Conservation (phyloP, 2,797 vertebrate genomes). For the Muscicapa striata region DNA sequence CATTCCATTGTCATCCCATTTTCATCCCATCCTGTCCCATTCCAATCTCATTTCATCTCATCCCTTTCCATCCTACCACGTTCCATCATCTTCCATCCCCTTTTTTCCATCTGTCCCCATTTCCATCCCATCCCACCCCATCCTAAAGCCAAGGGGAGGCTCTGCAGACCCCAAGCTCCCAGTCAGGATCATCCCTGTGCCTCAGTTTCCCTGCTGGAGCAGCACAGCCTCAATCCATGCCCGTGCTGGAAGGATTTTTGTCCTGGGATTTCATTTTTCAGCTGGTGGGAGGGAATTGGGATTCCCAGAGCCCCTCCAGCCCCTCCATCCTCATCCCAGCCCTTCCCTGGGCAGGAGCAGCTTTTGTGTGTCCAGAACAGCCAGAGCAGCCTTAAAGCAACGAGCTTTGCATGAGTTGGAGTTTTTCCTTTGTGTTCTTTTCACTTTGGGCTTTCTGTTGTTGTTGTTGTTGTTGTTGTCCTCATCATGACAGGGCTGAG, state of each 20-base stretch:
- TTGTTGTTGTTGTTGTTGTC: not conserved
- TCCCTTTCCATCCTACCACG: no score
- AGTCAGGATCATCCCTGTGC: not conserved
- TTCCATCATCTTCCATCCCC: no score
- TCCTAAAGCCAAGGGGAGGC: not conserved
- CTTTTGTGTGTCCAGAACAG: not conserved
- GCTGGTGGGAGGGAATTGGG: not conserved
- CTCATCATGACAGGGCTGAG: not conserved
- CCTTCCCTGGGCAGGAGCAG: not conserved
- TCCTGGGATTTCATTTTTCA: not conserved
- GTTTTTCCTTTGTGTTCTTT: not conserved
- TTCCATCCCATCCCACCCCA: not conserved
- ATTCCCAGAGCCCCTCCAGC: not conserved
- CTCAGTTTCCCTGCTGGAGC: slow-evolving; percentile 34
- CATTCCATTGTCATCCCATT: no score
- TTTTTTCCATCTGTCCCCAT: no score
- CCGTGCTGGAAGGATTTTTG: not conserved
- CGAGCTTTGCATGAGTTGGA: slow-evolving; percentile 26
- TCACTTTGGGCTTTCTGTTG: not conserved
- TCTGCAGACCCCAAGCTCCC: not conserved
- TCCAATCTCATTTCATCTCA: no score
- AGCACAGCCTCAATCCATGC: fast-evolving
- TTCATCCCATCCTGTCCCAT: no score
- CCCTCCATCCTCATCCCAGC: not conserved
- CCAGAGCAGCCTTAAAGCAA: slow-evolving; percentile 62